These are phyloP conservation scores for Cichlasoma orientale DNA, from an alignment of 2,797 vertebrate species.

Conservation along the genomic window DNA sequence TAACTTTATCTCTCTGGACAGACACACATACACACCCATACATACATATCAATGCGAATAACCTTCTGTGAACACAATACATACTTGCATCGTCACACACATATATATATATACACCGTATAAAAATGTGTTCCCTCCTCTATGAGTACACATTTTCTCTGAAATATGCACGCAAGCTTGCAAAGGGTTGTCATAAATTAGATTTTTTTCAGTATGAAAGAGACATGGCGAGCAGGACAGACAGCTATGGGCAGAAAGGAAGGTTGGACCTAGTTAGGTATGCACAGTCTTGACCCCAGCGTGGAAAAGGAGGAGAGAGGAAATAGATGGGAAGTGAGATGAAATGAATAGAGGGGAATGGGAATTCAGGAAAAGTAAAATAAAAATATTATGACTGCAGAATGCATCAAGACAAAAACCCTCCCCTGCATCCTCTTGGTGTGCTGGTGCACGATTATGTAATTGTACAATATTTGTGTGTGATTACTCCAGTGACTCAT, in stretches of 20 bases:
- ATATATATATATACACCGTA: constrained; percentile 1
- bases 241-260: constrained; percentile 32
- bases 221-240: constrained; percentile 22
- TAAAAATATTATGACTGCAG: constrained; percentile 26
- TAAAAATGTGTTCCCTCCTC: neutral
- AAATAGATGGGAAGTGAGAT: constrained; percentile 17
- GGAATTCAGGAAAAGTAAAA: constrained; percentile 8
- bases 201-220: constrained; percentile 58
- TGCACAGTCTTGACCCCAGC: constrained; percentile 10
- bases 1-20: constrained; percentile 66
- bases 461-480: constrained; percentile 8
- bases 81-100: constrained; percentile 12
- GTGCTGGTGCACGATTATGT: constrained; percentile 1
- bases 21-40: neutral
- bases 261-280: constrained; percentile 14
- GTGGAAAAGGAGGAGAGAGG: neutral
- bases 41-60: neutral
- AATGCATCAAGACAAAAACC: constrained; percentile 34
- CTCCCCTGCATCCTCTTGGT: constrained; percentile 16
- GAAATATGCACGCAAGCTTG: constrained; percentile 44
- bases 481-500: neutral
- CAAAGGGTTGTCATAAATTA: constrained; percentile 65
- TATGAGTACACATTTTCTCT: neutral
- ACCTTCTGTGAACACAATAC: neutral
- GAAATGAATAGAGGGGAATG: constrained; percentile 11